Conservation (phyloP, 2,113 vertebrate genomes). For the Ophthalmolycus amberensis region DNA sequence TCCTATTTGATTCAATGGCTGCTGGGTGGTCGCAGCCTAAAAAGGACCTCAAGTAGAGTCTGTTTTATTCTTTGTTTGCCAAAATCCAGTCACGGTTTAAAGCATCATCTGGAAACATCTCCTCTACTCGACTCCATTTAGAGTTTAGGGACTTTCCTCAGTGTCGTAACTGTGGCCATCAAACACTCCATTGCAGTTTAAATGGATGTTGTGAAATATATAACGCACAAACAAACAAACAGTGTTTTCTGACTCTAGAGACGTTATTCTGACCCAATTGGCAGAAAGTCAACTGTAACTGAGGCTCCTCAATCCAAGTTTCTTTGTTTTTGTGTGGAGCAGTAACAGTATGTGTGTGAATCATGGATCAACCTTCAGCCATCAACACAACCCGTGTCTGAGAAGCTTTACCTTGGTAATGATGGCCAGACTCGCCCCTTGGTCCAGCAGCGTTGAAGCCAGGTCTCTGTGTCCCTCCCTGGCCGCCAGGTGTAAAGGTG, state of each 20-base stretch:
- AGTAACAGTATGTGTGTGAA: not conserved
- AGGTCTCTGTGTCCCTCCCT: slow-evolving; percentile 94
- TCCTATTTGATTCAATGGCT: not conserved
- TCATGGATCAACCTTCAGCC: not conserved
- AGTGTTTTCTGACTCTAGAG: slow-evolving; percentile 4
- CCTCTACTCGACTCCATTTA: slow-evolving; percentile 3
- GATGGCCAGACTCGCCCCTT: slow-evolving; percentile 90
- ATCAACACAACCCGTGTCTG: not conserved
- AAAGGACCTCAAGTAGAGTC: not conserved
- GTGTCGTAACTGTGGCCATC: not conserved
- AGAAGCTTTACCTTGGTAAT: slow-evolving; percentile 92
- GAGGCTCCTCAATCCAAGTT: not conserved
- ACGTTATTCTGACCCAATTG: slow-evolving; percentile 12
- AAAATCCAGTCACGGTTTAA: not conserved
- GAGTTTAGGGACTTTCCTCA: slow-evolving; percentile 32
- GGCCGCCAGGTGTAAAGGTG: slow-evolving; percentile 92
- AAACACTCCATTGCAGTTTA: not conserved
- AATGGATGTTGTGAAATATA: slow-evolving; percentile 27
- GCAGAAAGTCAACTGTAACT: slow-evolving; percentile 14
- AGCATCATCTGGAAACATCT: not conserved
- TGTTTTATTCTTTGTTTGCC: not conserved
- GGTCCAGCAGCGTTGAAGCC: slow-evolving; percentile 90
- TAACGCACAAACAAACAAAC: not conserved
- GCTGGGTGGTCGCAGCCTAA: not conserved
- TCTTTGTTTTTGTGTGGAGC: not conserved